These are phyloP conservation scores for Phalacrocorax aristotelis DNA, from an alignment of 2,113 vertebrate species.

Conservation along the genomic window DNA sequence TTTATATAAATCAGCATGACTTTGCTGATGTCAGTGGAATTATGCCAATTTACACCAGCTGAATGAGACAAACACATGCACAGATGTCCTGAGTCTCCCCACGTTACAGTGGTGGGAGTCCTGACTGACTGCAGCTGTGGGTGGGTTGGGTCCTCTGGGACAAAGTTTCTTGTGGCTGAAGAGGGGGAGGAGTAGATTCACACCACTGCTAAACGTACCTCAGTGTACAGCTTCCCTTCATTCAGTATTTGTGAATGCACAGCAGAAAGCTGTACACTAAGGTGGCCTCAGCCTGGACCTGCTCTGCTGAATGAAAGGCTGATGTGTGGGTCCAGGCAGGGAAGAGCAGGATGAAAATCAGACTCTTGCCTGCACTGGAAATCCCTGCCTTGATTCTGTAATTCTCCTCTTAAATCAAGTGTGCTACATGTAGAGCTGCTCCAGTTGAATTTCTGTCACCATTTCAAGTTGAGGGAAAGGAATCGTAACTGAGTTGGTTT, in stretches of 20 bases:
- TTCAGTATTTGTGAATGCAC: background rate
- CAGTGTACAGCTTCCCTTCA: background rate
- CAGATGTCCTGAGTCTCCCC: background rate
- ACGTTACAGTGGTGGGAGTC: background rate
- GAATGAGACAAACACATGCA: background rate
- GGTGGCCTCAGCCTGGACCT: slow-evolving; percentile 34
- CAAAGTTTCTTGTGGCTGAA: background rate
- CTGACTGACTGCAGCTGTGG: background rate
- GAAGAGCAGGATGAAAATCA: slow-evolving; percentile 51
- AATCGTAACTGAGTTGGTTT: background rate
- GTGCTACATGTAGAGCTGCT: background rate
- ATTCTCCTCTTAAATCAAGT: slow-evolving; percentile 56
- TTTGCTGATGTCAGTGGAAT: slow-evolving; percentile 32
- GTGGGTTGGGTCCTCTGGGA: background rate
- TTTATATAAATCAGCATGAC: background rate
- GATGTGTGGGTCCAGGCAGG: slow-evolving; percentile 48
- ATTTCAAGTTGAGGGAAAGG: slow-evolving; percentile 33
- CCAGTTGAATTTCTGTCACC: slow-evolving; percentile 18
- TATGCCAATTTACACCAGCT: slow-evolving; percentile 7
- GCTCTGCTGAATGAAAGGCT: slow-evolving; percentile 36
- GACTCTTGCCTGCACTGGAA: slow-evolving; percentile 49
- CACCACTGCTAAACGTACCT: rapidly evolving
- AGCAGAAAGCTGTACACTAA: background rate
- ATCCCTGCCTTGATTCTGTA: slow-evolving; percentile 50
- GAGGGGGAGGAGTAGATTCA: background rate